These are phyloP conservation scores for Synergus itoensis DNA, from an alignment of 2,888 invertebrate species.

Conservation along the genomic window DNA sequence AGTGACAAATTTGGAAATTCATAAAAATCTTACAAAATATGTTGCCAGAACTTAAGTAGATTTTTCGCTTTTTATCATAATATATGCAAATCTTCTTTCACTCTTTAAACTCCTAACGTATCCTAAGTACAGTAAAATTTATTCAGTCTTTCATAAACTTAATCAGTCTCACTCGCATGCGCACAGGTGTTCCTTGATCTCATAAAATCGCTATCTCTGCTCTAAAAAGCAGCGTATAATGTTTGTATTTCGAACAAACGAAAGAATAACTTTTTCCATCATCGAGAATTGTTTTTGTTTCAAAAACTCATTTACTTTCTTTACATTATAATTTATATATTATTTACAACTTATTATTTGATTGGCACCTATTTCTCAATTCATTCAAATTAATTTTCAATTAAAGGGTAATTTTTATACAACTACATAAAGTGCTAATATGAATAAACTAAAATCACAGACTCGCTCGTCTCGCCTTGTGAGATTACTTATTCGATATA, in stretches of 20 bases:
- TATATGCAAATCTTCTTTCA: slow-evolving; percentile 5
- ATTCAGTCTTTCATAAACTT: slow-evolving; percentile 68
- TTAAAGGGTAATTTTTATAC: slow-evolving; percentile 4
- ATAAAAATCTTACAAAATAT: neutral
- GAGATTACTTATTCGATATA: slow-evolving; percentile 11
- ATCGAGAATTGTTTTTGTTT: slow-evolving; percentile 29
- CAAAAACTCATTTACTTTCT: slow-evolving; percentile 49
- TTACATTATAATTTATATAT: slow-evolving; percentile 53
- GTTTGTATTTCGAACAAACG: slow-evolving; percentile 11
- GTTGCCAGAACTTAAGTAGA: neutral
- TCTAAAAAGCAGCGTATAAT: slow-evolving; percentile 15
- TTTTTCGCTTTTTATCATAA: slow-evolving; percentile 8
- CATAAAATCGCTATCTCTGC: slow-evolving; percentile 45
- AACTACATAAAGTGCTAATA: slow-evolving; percentile 44
- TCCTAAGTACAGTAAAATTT: slow-evolving; percentile 67
- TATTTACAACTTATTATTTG: slow-evolving; percentile 56
- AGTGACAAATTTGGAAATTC: neutral
- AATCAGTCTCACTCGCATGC: slow-evolving; percentile 49
- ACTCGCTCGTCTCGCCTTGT: slow-evolving; percentile 47
- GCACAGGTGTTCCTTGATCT: slow-evolving; percentile 45
- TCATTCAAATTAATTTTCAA: slow-evolving; percentile 15
- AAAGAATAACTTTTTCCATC: slow-evolving; percentile 34
- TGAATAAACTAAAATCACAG: slow-evolving; percentile 69
- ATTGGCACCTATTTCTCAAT: slow-evolving; percentile 52
- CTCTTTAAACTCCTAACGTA: slow-evolving; percentile 19